Evolutionary conservation across 2,888 invertebrate genomes (phyloP).

Genomic region (Callyntrura guangdongensis): DNA sequence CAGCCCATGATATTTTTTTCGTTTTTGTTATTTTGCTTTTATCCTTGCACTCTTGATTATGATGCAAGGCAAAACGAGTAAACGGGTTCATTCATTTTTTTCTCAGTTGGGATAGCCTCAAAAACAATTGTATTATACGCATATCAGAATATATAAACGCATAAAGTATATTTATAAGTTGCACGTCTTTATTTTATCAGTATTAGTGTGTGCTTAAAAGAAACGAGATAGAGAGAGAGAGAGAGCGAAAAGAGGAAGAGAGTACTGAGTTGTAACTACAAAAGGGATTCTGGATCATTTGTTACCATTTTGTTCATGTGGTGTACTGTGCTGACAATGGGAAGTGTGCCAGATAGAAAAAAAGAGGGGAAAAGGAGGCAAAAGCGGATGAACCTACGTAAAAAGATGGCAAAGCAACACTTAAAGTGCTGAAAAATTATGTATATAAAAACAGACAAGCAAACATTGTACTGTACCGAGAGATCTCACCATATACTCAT

Average conservation of each 20-base stretch:
- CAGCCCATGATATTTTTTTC: too few relatives aligned
- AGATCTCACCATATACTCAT: not conserved
- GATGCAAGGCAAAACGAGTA: not conserved
- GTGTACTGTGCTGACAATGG: slow-evolving; percentile 69
- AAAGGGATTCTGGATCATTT: slow-evolving; percentile 72
- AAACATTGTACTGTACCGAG: not conserved
- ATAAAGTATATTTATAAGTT: too few relatives aligned
- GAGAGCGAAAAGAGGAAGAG: not conserved
- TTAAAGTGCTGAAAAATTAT: slow-evolving; percentile 50
- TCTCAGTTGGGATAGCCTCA: too few relatives aligned
- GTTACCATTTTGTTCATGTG: slow-evolving; percentile 72
- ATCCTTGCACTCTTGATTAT: not conserved
- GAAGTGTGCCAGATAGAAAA: slow-evolving; percentile 72
- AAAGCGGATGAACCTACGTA: slow-evolving; percentile 17
- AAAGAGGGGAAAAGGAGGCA: not conserved
- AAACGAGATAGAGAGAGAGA: not conserved
- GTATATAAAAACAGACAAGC: slow-evolving; percentile 26
- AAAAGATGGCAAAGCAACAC: slow-evolving; percentile 64
- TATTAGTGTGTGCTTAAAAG: not conserved
- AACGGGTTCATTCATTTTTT: slow-evolving; percentile 5
- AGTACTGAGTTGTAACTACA: slow-evolving; percentile 54
- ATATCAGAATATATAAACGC: not conserved
- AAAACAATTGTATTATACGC: not conserved
- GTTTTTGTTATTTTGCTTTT: too few relatives aligned
- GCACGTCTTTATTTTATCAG: too few relatives aligned